A percentile compares a stretch with the other conserved stretches of the same genome.
phyloP scores from a whole-genome alignment of 2,797 vertebrate genomes.

The Leptodactylus fallax region DNA sequence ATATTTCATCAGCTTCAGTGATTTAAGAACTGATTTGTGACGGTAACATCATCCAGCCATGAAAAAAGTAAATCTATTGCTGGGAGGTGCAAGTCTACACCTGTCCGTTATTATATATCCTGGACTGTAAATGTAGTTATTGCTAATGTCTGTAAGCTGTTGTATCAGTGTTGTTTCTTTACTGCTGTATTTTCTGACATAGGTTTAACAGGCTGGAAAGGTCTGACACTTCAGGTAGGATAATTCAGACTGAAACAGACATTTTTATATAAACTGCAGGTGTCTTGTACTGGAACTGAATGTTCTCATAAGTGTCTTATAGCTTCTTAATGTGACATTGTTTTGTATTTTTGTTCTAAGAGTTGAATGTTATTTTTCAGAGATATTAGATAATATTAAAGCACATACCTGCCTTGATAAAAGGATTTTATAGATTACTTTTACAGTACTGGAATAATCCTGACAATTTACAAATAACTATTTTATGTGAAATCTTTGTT shows the following conservation, averaged over 20 bases:
- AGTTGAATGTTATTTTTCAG: conserved; percentile 1
- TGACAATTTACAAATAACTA: not conserved
- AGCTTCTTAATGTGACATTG: conserved; percentile 26
- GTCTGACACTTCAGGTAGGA: not conserved
- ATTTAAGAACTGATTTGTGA: conserved; percentile 66
- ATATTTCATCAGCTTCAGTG: conserved; percentile 64
- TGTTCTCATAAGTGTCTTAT: conserved; percentile 15
- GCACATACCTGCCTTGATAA: not conserved
- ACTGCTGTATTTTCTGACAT: conserved; percentile 4
- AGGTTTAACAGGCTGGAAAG: not conserved
- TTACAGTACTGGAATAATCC: not conserved
- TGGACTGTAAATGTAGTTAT: conserved; percentile 16
- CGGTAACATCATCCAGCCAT: conserved; percentile 62
- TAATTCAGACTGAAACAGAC: not conserved
- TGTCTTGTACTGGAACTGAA: conserved; percentile 17
- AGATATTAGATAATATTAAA: not conserved
- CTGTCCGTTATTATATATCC: conserved; percentile 8
- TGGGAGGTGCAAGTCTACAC: conserved; percentile 26
- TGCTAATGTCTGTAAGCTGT: conserved; percentile 14
- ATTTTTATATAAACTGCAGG: conserved; percentile 13
- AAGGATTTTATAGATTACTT: not conserved
- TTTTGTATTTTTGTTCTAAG: not conserved
- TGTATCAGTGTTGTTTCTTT: conserved; percentile 38
- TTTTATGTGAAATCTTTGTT: not conserved
- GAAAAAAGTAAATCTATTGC: conserved; percentile 37